A percentile compares a stretch with the other conserved stretches of the same genome.
Conservation (phyloP, 2,797 vertebrate species). For the Sebastes minor region DNA sequence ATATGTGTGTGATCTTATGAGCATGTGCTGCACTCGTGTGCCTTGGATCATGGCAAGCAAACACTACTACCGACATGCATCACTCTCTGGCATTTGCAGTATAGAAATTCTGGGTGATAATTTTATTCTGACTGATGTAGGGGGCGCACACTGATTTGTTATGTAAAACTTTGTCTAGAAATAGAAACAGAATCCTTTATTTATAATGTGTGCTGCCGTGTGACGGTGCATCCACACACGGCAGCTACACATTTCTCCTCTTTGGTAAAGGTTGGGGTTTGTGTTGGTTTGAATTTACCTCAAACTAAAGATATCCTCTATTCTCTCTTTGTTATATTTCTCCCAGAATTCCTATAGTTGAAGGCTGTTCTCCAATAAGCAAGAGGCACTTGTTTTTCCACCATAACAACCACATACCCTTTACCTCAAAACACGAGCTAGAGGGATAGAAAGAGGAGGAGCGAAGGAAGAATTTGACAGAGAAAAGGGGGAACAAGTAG, state of each 20-base stretch:
- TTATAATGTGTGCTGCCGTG: slow-evolving; percentile 49
- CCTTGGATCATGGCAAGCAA: slow-evolving; percentile 78
- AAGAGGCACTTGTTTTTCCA: slow-evolving; percentile 78
- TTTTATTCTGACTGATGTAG: slow-evolving; percentile 19
- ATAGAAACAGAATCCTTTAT: slow-evolving; percentile 59
- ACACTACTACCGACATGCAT: slow-evolving; percentile 82
- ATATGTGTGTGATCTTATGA: slow-evolving; percentile 30
- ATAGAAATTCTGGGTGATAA: slow-evolving; percentile 84
- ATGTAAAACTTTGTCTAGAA: slow-evolving; percentile 43
- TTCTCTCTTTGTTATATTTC: slow-evolving; percentile 50
- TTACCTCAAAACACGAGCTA: slow-evolving; percentile 79
- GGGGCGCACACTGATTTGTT: slow-evolving; percentile 35
- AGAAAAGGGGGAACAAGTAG: slow-evolving; percentile 15
- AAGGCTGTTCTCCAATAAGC: slow-evolving; percentile 79
- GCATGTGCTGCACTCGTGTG: slow-evolving; percentile 56
- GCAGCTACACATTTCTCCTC: slow-evolving; percentile 42
- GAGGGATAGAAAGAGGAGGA: slow-evolving; percentile 55
- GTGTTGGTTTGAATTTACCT: slow-evolving; percentile 39
- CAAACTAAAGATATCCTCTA: slow-evolving; percentile 5
- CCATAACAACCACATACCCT: slow-evolving; percentile 80
- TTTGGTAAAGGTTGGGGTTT: slow-evolving; percentile 27
- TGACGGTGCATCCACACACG: slow-evolving; percentile 39
- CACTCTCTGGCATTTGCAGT: slow-evolving; percentile 80
- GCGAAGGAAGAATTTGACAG: slow-evolving; percentile 32
- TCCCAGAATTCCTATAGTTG: slow-evolving; percentile 85